Evolutionary conservation across 2,797 vertebrate genomes (phyloP), one percentile per base, ranked within the genome.

Genomic region (Pangasius sanitwongsei): DNA sequence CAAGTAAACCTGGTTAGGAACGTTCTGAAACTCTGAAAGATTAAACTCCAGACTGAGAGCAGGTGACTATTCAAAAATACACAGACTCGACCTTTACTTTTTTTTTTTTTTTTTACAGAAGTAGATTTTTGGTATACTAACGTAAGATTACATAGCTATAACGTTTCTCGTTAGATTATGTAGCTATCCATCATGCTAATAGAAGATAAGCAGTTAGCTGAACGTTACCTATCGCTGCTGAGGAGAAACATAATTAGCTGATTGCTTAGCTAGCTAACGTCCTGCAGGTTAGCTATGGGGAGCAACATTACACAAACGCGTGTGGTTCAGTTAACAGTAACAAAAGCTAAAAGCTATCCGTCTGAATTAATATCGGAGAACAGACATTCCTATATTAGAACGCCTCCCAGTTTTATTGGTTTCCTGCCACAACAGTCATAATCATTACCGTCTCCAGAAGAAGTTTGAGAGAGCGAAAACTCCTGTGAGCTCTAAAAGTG

Each of bases 371-470:
- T 48, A 48, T 72, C 8, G 0, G 44, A 59, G 28, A 11, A 20
- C 48, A 34, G 18, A 57, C 31, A 37, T 18, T 78, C 6, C 25
- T 18, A 53, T 18, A 31, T 34, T 12, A 23, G 3, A 81, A 61
- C 0, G 4, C 31, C 2, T 53, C 44, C 1, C 44, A 31, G 28
- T 34, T 69, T 85, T 69, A 85, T 69, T 50, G 61, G 83, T 85
- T 67, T 69, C 44, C 44, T 20, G n/a, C 63, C 44, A 50, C 44
- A 85, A 53, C 44, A 50, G 63, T 20, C n/a, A 23, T 84, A 69
- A 69, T 85, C 44, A 53, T 85, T 83, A 83, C 37, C 44, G 37
- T 63, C 25, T 63, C 53, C 53, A 69, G 63, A 31, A 48, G 61
- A 69, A 12, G 11, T 69, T 13, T 2, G 41, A 34, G 82, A 81